These are phyloP conservation scores for Axea sp. DNA, from an alignment of 2,888 invertebrate species.

Conservation along the genomic window DNA sequence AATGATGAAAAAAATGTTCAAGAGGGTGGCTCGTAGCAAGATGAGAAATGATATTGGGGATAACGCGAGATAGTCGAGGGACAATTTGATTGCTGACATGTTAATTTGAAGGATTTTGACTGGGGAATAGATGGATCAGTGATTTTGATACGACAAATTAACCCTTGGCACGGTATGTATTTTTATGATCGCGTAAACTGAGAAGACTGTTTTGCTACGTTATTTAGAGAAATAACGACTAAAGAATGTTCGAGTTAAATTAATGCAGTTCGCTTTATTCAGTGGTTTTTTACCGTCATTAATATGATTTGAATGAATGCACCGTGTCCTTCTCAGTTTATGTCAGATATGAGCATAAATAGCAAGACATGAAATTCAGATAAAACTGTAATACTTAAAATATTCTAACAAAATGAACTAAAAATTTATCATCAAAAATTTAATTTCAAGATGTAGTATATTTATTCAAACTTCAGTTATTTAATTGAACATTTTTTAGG, in stretches of 20 bases:
- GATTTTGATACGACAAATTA: constrained; percentile 61
- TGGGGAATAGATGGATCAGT: constrained; percentile 49
- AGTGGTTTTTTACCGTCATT: no score
- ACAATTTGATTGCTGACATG: constrained; percentile 58
- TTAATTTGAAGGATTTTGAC: constrained; percentile 51
- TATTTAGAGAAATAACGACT: constrained; percentile 25
- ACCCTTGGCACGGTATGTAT: constrained; percentile 54
- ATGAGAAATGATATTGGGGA: constrained; percentile 57
- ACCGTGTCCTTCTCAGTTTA: no score
- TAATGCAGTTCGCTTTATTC: constrained; percentile 27
- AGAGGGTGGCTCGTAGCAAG: constrained; percentile 42
- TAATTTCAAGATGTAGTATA: no score
- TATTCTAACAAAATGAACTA: no score
- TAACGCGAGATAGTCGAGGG: constrained; percentile 51
- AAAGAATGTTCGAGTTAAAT: constrained; percentile 35
- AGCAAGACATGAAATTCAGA: no score
- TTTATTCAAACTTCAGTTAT: no score
- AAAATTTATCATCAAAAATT: no score
- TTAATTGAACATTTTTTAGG: no score
- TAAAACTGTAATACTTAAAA: no score
- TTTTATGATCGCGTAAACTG: constrained; percentile 52
- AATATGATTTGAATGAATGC: no score
- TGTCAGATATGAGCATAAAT: no score
- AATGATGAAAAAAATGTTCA: constrained; percentile 49
- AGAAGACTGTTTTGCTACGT: constrained; percentile 45